Evolutionary conservation across 2,888 invertebrate species (phyloP).

Genomic region (Eustalomyia histrio): DNA sequence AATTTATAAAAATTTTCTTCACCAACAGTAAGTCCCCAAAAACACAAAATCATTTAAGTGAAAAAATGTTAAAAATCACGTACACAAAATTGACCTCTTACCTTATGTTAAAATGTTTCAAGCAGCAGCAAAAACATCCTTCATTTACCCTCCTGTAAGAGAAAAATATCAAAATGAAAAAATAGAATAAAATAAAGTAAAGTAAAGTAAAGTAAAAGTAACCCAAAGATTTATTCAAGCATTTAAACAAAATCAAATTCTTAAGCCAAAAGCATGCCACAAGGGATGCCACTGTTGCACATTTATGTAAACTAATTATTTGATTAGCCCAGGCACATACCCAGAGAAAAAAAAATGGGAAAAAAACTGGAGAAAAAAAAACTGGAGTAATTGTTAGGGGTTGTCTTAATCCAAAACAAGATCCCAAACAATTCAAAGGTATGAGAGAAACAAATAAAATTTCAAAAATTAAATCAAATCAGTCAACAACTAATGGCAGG

Average conservation of each 20-base stretch:
- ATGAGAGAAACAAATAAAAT: conserved; percentile 55
- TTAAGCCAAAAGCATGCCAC: conserved; percentile 60
- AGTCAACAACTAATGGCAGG: conserved; percentile 74
- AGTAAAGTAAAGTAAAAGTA: too few relatives aligned
- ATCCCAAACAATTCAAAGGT: background rate
- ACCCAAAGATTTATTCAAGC: conserved; percentile 65
- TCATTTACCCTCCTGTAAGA: background rate
- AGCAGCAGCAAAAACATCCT: conserved; percentile 3
- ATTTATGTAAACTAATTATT: conserved; percentile 71
- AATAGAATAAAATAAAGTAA: conserved; percentile 33
- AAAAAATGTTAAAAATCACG: conserved; percentile 57
- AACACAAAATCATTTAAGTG: conserved; percentile 35
- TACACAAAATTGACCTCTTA: conserved; percentile 59
- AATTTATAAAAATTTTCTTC: conserved; percentile 22
- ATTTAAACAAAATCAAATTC: conserved; percentile 67
- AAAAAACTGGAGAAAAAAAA: conserved; percentile 37
- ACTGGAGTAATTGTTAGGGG: conserved; percentile 29
- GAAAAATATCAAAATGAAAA: conserved; percentile 9
- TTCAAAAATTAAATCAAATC: conserved; percentile 73
- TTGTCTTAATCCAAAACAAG: background rate
- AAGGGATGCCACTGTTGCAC: conserved; percentile 60
- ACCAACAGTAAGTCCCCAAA: background rate
- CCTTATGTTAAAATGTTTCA: conserved; percentile 6
- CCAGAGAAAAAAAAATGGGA: conserved; percentile 45
- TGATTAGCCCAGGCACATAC: conserved; percentile 68